Evolutionary conservation across 2,888 invertebrate genomes (phyloP).

Genomic region (Ennomos quercinarius): DNA sequence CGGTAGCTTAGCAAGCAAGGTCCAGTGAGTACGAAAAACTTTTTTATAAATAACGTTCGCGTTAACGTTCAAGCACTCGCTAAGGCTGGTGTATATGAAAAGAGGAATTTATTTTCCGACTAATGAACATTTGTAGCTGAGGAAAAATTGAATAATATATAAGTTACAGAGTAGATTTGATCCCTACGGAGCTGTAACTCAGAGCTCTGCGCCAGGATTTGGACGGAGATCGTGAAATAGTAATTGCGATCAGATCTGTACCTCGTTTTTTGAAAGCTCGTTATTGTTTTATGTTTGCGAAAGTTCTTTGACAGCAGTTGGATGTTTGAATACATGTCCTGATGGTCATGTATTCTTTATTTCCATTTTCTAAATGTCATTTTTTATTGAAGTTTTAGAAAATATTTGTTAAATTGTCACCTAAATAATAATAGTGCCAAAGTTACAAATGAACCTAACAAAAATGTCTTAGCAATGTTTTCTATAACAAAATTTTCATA

Average conservation of each 20-base stretch:
- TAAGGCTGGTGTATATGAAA: conserved; percentile 66
- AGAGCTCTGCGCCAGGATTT: conserved; percentile 60
- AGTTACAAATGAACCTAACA: too few species aligned
- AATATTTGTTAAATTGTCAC: neutral
- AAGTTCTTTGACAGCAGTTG: conserved; percentile 13
- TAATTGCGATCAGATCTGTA: conserved; percentile 63
- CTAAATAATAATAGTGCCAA: too few species aligned
- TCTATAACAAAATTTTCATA: too few species aligned
- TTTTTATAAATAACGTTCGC: conserved; percentile 20
- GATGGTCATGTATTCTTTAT: too few species aligned
- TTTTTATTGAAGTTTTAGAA: neutral
- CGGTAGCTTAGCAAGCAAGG: conserved; percentile 3
- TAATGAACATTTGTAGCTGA: conserved; percentile 80
- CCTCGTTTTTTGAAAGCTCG: conserved; percentile 54
- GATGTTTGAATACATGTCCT: too few species aligned
- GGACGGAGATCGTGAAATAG: conserved; percentile 59
- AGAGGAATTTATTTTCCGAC: conserved; percentile 67
- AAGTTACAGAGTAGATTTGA: conserved; percentile 67
- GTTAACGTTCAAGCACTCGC: conserved; percentile 5
- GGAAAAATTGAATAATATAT: conserved; percentile 80
- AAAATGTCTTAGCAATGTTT: too few species aligned
- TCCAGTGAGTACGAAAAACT: conserved; percentile 5
- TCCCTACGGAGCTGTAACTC: conserved; percentile 71
- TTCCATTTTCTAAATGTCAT: too few species aligned
- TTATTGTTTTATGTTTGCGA: conserved; percentile 29